These are phyloP conservation scores for Phrynosoma blainvillii DNA, from an alignment of 2,113 vertebrate species.

Conservation along the genomic window DNA sequence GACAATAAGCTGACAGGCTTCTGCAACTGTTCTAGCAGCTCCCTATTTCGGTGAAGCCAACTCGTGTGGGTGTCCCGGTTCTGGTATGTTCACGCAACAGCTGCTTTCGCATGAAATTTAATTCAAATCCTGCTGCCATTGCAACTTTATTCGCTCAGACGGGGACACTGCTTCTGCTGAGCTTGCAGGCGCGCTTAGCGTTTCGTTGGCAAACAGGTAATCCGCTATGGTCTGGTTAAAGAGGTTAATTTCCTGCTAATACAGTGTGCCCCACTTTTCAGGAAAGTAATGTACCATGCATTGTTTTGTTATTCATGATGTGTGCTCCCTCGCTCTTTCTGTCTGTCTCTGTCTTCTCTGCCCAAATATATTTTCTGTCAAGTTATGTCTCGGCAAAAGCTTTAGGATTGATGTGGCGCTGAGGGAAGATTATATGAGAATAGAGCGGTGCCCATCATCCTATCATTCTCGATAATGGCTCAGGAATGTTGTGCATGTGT, in stretches of 20 bases:
- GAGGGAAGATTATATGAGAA: background rate
- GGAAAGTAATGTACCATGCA: background rate
- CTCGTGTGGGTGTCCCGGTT: background rate
- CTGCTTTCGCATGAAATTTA: slow-evolving; percentile 20
- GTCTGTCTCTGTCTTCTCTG: background rate
- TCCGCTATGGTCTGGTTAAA: slow-evolving; percentile 35
- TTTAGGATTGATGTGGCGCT: slow-evolving; percentile 17
- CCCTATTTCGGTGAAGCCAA: background rate
- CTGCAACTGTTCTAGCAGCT: background rate
- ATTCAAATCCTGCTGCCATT: slow-evolving; percentile 57
- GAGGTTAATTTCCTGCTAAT: background rate
- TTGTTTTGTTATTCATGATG: background rate
- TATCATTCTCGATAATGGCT: background rate
- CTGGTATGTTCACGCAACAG: slow-evolving; percentile 21
- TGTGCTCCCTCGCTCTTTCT: background rate
- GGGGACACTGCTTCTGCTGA: slow-evolving; percentile 54
- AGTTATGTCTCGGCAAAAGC: background rate
- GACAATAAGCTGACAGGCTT: background rate
- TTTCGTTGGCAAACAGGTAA: slow-evolving; percentile 47
- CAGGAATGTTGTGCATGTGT: background rate
- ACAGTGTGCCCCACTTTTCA: background rate
- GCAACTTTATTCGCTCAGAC: slow-evolving; percentile 47
- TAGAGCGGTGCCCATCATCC: background rate
- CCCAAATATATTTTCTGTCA: background rate
- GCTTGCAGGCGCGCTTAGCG: slow-evolving; percentile 45